Evolutionary conservation across 2,888 invertebrate genomes (phyloP).

Genomic region (Athalia rosae): DNA sequence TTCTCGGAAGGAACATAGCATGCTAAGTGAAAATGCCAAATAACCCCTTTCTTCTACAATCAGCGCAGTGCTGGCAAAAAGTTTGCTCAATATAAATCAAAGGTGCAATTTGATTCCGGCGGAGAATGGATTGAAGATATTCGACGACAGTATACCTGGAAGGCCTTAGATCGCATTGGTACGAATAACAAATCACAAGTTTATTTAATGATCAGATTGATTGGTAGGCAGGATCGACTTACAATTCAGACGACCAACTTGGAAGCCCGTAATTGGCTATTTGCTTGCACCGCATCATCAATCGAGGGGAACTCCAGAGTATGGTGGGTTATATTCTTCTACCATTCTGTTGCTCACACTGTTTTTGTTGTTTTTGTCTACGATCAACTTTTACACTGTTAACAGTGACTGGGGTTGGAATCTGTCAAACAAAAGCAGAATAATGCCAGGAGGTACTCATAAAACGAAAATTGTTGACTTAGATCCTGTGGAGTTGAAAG

Average conservation of each 20-base stretch:
- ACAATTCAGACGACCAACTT: slow-evolving; percentile 82
- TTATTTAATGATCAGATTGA: slow-evolving; percentile 80
- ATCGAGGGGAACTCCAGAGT: slow-evolving; percentile 76
- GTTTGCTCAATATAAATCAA: slow-evolving; percentile 64
- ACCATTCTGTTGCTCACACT: not conserved
- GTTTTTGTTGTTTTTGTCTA: too few relatives aligned
- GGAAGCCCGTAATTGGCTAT: slow-evolving; percentile 85
- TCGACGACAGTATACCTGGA: slow-evolving; percentile 72
- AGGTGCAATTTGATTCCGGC: slow-evolving; percentile 67
- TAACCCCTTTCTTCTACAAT: slow-evolving; percentile 39
- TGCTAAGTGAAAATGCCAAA: slow-evolving; percentile 11
- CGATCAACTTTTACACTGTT: not conserved
- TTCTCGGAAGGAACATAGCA: slow-evolving; percentile 11
- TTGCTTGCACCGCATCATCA: slow-evolving; percentile 81
- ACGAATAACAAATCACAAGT: slow-evolving; percentile 75
- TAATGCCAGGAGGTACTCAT: slow-evolving; percentile 75
- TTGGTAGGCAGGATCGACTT: slow-evolving; percentile 76
- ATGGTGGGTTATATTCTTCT: slow-evolving; percentile 75
- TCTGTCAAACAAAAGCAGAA: slow-evolving; percentile 76
- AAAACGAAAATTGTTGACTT: slow-evolving; percentile 76
- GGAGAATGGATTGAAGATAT: slow-evolving; percentile 76
- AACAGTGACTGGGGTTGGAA: slow-evolving; percentile 77
- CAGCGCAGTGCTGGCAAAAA: slow-evolving; percentile 73
- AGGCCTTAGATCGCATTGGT: slow-evolving; percentile 76
- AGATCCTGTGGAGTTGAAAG: slow-evolving; percentile 79